A percentile compares a stretch with the other conserved stretches of the same genome.
Evolutionary conservation across 2,888 invertebrate genomes (phyloP).

Genomic region (Pandemis heparana): DNA sequence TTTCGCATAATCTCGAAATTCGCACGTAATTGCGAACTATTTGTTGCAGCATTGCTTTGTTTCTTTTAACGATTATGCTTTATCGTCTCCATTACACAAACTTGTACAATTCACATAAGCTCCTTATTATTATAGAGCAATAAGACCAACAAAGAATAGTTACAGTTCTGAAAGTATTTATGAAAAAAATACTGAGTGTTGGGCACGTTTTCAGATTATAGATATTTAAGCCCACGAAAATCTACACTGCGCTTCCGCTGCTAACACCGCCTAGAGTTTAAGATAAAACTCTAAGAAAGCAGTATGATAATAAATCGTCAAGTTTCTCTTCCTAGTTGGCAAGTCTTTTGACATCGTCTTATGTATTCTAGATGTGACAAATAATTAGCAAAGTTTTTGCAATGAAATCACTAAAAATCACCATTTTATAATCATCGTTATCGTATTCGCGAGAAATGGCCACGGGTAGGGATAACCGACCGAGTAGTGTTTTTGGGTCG

Average conservation of each 20-base stretch:
- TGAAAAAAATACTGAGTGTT: background rate
- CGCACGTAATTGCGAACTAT: conserved; percentile 36
- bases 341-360: conserved; percentile 31
- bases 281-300: conserved; percentile 80
- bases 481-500: too few species aligned
- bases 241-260: conserved; percentile 64
- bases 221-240: conserved; percentile 56
- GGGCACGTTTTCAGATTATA: background rate
- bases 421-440: too few species aligned
- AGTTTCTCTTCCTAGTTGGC: conserved; percentile 70
- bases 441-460: too few species aligned
- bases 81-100: conserved; percentile 2
- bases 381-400: background rate
- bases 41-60: conserved; percentile 19
- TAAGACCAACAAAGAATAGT: background rate
- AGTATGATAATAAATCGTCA: conserved; percentile 80
- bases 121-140: background rate
- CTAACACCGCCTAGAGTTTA: conserved; percentile 71
- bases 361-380: conserved; percentile 33
- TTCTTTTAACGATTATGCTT: conserved; percentile 25
- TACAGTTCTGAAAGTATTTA: background rate
- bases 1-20: conserved; percentile 39
- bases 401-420: too few species aligned
- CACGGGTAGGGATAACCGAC: too few species aligned
- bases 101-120: background rate